Percentiles rank a stretch among this genome's conserved stretches.
Evolutionary conservation across 1,140 invertebrate genomes (phyloP).

Genomic region (Calephelis nemesis): DNA sequence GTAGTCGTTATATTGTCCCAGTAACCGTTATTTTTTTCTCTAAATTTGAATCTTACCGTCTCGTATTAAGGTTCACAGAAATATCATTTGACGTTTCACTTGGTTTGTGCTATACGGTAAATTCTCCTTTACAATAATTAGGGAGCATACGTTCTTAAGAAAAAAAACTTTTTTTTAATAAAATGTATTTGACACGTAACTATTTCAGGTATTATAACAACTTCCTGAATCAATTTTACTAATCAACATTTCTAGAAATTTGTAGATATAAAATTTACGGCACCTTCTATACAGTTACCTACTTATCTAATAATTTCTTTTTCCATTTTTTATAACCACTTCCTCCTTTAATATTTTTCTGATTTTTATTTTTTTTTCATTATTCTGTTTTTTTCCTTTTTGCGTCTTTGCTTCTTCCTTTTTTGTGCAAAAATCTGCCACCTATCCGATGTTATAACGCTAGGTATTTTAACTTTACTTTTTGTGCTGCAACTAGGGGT

Average conservation of each 20-base stretch:
- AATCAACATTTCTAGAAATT: background rate
- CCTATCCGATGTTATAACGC: too few relatives aligned
- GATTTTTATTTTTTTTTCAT: too few relatives aligned
- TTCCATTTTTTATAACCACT: background rate
- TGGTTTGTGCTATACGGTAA: background rate
- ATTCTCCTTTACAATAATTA: too few relatives aligned
- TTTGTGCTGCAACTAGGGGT: background rate
- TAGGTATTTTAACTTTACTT: background rate
- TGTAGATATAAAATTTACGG: background rate
- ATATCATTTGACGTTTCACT: too few relatives aligned
- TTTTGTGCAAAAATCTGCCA: too few relatives aligned
- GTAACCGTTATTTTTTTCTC: too few relatives aligned
- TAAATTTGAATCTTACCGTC: too few relatives aligned
- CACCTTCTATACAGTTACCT: background rate
- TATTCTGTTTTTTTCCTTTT: too few relatives aligned
- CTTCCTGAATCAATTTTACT: background rate
- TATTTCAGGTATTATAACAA: background rate
- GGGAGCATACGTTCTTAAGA: background rate
- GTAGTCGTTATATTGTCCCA: too few relatives aligned
- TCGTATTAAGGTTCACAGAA: too few relatives aligned
- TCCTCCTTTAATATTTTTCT: background rate
- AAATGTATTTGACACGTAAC: background rate
- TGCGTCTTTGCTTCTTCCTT: too few relatives aligned
- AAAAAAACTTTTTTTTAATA: background rate
- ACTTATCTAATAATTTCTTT: background rate